Conservation (phyloP, 1,140 invertebrate species). For the Ectropis grisescens region DNA sequence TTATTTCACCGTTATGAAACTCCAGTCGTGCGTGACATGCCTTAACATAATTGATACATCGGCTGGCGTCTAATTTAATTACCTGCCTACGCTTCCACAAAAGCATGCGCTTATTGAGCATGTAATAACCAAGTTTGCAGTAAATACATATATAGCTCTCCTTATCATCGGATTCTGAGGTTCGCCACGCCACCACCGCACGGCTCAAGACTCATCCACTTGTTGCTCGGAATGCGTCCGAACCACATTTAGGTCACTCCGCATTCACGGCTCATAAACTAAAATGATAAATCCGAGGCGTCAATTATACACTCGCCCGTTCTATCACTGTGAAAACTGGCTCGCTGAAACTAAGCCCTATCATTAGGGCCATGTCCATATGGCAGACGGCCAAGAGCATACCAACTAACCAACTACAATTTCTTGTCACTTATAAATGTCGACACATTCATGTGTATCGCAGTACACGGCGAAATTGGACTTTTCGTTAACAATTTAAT, state of each 20-base stretch:
- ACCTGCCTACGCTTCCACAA: too few relatives aligned
- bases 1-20: too few relatives aligned
- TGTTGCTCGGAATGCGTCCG: slow-evolving; percentile 5
- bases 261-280: not conserved
- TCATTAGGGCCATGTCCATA: slow-evolving; percentile 2
- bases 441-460: slow-evolving; percentile 6
- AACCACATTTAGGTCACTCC: slow-evolving; percentile 2
- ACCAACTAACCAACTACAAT: slow-evolving; percentile 6
- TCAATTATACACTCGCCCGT: not conserved
- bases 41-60: too few relatives aligned
- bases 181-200: slow-evolving; percentile 8
- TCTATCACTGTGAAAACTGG: not conserved
- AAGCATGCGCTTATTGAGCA: too few relatives aligned
- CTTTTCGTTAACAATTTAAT: too few relatives aligned
- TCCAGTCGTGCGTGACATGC: too few relatives aligned
- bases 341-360: slow-evolving; percentile 3
- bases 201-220: slow-evolving; percentile 9
- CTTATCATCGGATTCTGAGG: slow-evolving; percentile 3
- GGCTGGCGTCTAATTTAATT: too few relatives aligned
- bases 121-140: too few relatives aligned
- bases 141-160: too few relatives aligned
- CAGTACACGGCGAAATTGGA: slow-evolving; percentile 1
- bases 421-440: slow-evolving; percentile 10
- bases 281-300: not conserved
- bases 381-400: slow-evolving; percentile 6